Conservation (phyloP, 2,888 invertebrate genomes). For the Pimpla rufipes region DNA sequence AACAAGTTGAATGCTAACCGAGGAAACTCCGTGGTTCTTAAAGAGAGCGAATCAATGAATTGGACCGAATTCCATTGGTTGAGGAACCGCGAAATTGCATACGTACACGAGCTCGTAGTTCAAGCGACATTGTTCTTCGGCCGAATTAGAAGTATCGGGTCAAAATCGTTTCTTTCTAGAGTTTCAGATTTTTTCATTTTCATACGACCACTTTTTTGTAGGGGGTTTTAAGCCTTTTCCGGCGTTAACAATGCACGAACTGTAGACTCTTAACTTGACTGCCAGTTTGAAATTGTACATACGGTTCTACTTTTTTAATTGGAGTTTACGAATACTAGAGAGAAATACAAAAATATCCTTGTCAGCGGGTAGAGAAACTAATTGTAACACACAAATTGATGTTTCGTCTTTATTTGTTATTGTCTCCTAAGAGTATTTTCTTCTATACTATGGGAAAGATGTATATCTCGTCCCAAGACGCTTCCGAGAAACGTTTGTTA, state of each 20-base stretch:
- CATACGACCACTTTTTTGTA: neutral
- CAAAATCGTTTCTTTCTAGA: neutral
- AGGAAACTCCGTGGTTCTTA: neutral
- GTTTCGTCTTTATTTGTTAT: neutral
- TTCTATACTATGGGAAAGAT: neutral
- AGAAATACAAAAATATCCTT: neutral
- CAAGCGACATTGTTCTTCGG: neutral
- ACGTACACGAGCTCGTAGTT: neutral
- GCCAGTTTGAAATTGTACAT: neutral
- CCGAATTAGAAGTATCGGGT: neutral
- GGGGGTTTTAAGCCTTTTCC: neutral
- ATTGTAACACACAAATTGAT: neutral
- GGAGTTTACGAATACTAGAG: neutral
- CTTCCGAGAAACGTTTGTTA: conserved; percentile 12
- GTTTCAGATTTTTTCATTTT: neutral
- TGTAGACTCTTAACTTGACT: neutral
- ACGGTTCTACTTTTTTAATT: neutral
- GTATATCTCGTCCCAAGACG: neutral
- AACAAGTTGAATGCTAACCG: neutral
- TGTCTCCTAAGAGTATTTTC: too few relatives aligned
- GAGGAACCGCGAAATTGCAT: neutral
- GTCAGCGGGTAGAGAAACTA: neutral
- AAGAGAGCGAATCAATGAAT: neutral
- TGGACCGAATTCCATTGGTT: neutral
- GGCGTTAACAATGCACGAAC: neutral